Evolutionary conservation across 2,888 invertebrate genomes (phyloP).

Genomic region (Lysandra bellargus): DNA sequence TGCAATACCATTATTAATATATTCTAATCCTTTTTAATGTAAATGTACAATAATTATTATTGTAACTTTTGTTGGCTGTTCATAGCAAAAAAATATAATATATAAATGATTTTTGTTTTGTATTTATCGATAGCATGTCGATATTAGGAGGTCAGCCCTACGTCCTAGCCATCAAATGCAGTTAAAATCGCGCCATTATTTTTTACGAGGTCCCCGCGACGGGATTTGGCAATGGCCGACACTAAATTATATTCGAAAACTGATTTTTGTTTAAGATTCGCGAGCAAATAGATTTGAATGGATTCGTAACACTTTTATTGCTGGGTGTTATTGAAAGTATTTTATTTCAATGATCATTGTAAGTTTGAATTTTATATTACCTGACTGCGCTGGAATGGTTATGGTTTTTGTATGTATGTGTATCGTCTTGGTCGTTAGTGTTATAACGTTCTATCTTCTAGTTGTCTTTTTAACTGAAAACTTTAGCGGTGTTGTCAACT

Average conservation of each 20-base stretch:
- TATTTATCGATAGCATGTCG: constrained; percentile 32
- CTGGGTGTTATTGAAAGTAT: not conserved
- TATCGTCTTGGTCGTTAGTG: not conserved
- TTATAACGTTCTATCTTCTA: too few species aligned
- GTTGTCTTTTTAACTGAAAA: too few species aligned
- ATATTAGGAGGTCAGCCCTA: not conserved
- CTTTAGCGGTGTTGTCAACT: too few species aligned
- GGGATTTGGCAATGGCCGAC: constrained; percentile 42
- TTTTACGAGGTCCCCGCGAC: constrained; percentile 42
- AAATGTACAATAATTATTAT: too few species aligned
- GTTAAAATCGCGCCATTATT: constrained; percentile 45
- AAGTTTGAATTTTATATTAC: not conserved
- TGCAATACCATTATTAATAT: too few species aligned
- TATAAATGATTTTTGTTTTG: too few species aligned
- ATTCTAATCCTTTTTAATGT: too few species aligned
- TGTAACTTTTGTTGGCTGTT: too few species aligned
- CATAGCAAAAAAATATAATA: too few species aligned
- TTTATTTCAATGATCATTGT: not conserved
- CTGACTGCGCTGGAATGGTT: not conserved
- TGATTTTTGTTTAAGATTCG: constrained; percentile 35
- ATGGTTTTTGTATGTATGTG: not conserved
- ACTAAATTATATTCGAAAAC: constrained; percentile 43
- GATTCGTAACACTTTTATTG: constrained; percentile 38
- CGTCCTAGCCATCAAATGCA: constrained; percentile 52
- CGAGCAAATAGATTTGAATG: constrained; percentile 48